Evolutionary conservation across 2,113 vertebrate genomes (phyloP), one percentile per base, ranked within the genome.

Genomic region (Ctenomys sociabilis): DNA sequence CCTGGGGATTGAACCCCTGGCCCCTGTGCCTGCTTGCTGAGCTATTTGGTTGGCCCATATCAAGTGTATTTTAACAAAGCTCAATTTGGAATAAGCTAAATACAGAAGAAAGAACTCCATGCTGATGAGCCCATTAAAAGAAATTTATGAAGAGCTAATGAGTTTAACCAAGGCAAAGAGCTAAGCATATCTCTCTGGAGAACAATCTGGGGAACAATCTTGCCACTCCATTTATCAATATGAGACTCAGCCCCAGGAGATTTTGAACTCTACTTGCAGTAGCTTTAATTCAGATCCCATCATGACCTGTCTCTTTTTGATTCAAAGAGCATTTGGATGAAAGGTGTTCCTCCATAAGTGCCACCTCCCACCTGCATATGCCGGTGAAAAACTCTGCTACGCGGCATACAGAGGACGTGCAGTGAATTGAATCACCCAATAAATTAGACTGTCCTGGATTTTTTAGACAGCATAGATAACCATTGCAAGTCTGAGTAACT

Each of bases 1-100:
- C n/a, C n/a, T n/a, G n/a, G n/a, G n/a, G n/a, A n/a, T n/a, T n/a
- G n/a, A n/a, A n/a, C n/a, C n/a, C n/a, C n/a, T n/a, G n/a, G n/a
- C n/a, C n/a, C n/a, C n/a, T n/a, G n/a, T n/a, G n/a, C n/a, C n/a
- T n/a, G n/a, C n/a, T n/a, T n/a, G n/a, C n/a, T n/a, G n/a, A n/a
- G n/a, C n/a, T n/a, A n/a, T n/a, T n/a, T n/a, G n/a, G n/a, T n/a
- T n/a, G n/a, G n/a, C n/a, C n/a, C n/a, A n/a, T 40, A 66, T 59
- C 26, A 54, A 59, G 52, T 66, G 7, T 49, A 32, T 68, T 88
- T 85, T 63, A 81, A 17, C 52, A 90, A 87, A 86, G 16, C 72
- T 75, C 70, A 40, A 72, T 82, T 52, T 88, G 7, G 4, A 91
- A 89, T 54, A 68, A 89, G 32, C 37, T 64, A 64, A 90, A 63